A percentile compares a stretch with the other conserved stretches of the same genome.
Conservation (phyloP, 2,113 vertebrate species). For the Aplodontia rufa region DNA sequence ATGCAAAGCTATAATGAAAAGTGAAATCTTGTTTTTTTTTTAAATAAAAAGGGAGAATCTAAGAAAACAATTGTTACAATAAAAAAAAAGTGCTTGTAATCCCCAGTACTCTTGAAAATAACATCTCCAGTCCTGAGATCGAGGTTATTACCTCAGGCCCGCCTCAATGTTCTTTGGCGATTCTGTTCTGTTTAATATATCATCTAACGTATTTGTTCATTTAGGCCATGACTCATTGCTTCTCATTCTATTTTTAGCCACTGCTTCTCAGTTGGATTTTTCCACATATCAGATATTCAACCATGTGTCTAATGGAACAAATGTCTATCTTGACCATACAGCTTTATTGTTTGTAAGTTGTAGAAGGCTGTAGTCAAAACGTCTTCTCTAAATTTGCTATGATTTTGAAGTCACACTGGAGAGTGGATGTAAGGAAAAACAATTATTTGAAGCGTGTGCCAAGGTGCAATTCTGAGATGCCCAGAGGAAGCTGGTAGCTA, state of each 20-base stretch:
- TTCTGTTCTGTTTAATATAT: constrained; percentile 58
- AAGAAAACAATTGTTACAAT: constrained; percentile 13
- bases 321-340: not conserved
- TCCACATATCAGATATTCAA: constrained; percentile 62
- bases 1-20: no score
- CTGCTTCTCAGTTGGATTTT: constrained; percentile 72
- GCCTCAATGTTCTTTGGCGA: not conserved
- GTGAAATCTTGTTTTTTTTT: no score
- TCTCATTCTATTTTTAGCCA: constrained; percentile 70
- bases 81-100: not conserved
- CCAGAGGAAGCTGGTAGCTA: not conserved
- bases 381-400: not conserved
- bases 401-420: not conserved
- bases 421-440: not conserved
- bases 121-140: not conserved
- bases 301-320: constrained; percentile 30
- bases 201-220: constrained; percentile 56
- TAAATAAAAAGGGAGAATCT: no score
- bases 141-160: not conserved
- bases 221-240: constrained; percentile 61
- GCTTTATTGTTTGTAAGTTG: constrained; percentile 26
- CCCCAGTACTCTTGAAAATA: not conserved
- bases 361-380: constrained; percentile 19
- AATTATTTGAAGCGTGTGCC: not conserved
- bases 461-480: not conserved